Evolutionary conservation across 2,113 vertebrate species (phyloP).

Genomic region (Hypanus sabinus): DNA sequence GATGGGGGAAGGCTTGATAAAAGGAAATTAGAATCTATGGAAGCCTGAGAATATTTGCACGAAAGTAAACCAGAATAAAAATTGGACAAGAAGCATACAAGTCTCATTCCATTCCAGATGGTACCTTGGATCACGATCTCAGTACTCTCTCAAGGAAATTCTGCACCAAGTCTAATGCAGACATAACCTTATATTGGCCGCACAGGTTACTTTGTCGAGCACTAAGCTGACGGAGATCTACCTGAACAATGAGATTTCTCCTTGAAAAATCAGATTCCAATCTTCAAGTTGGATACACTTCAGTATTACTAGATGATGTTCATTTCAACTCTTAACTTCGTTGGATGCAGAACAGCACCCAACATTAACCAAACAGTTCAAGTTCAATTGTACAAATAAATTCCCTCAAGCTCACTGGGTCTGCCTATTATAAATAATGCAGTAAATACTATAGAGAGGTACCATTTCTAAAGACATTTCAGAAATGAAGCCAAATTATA

Average conservation of each 20-base stretch:
- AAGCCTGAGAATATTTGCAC: neutral
- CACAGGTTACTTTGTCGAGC: no score
- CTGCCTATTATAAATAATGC: neutral
- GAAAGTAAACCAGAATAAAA: neutral
- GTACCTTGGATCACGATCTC: neutral
- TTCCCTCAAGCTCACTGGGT: no score
- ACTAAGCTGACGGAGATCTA: neutral
- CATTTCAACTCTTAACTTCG: neutral
- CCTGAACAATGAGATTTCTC: neutral
- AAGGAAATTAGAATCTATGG: no score
- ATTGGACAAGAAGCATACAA: neutral
- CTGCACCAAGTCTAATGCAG: neutral
- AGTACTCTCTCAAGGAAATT: neutral
- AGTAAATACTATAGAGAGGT: neutral
- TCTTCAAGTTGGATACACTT: neutral
- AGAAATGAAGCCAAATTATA: neutral
- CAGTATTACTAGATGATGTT: neutral
- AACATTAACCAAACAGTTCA: neutral
- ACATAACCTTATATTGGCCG: neutral
- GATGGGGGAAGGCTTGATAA: neutral
- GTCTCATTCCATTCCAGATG: neutral
- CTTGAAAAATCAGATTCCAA: neutral
- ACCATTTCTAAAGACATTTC: neutral
- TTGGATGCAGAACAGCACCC: neutral
- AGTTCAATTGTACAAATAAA: neutral